Evolutionary conservation across 2,797 vertebrate species (phyloP), one percentile per base, ranked within the genome.

Genomic region (Pachyuromys duprasi): DNA sequence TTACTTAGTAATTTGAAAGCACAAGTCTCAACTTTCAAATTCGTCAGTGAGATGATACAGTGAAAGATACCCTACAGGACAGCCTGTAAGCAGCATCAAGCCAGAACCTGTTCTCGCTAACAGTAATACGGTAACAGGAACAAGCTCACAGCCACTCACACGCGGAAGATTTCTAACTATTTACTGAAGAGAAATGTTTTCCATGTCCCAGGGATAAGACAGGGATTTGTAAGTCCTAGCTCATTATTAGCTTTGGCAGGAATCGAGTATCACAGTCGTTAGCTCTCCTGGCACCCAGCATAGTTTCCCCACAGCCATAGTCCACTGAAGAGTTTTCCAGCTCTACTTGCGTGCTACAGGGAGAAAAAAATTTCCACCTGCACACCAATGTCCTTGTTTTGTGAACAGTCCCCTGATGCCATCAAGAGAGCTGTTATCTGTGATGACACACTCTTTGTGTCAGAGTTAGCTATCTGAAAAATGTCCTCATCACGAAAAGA

Each of bases 141-240:
- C 70, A 62, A 92, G 89, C 78, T 72, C 75, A 96, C 72, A 86
- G 93, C 86, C 65, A 95, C 42, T 97, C 95, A 84, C 72, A 93
- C 97, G 96, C 42, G 22, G 28, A 95, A 65, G 57, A 95, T 86
- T 97, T 89, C 89, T 79, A 26, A 93, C 24, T 82, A 62, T 65
- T 94, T 94, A 70, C 67, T 96, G 86, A 95, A 82, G 55, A 75
- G 63, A 97, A 97, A 82, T 33, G 78, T 94, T 97, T 94, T 87
- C 69, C 57, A 93, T 4, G 4, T 88, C 60, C 62, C 70, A 81
- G 45, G 76, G 42, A 95, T 95, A 84, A 93, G 14, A 8, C 14
- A 53, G 86, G 92, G 63, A 97, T 96, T 96, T 90, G 93, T 96
- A 97, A 97, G 26, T 79, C 92, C 76, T 31, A 39, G 31, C 79